phyloP scores from a whole-genome alignment of 2,797 vertebrate genomes.

The Phalanger gymnotis region DNA sequence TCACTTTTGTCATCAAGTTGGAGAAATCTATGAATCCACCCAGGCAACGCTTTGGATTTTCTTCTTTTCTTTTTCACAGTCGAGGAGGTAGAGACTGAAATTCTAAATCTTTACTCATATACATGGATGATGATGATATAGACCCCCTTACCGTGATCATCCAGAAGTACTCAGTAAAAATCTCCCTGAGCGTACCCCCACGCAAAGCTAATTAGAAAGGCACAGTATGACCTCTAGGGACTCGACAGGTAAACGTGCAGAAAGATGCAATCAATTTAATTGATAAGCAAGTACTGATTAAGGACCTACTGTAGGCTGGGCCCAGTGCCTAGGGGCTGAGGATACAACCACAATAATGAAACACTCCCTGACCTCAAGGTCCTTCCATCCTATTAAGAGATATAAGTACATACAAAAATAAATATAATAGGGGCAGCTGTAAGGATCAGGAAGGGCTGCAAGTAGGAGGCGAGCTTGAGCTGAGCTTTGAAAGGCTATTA shows the following conservation, averaged over 20 bases:
- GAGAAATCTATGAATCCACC: constrained; percentile 30
- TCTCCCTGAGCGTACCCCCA: background rate
- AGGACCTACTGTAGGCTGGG: background rate
- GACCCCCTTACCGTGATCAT: background rate
- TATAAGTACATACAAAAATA: background rate
- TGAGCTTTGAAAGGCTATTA: background rate
- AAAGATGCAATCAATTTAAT: constrained; percentile 25
- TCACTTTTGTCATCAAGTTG: constrained; percentile 21
- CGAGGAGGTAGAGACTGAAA: background rate
- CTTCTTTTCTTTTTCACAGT: constrained; percentile 4
- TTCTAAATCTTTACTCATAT: background rate
- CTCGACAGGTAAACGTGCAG: constrained; percentile 14
- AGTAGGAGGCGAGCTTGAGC: background rate
- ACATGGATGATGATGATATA: background rate
- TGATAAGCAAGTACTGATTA: background rate
- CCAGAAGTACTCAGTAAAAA: constrained; percentile 22
- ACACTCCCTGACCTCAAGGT: background rate
- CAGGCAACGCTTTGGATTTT: constrained; percentile 4
- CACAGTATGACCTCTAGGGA: constrained; percentile 1
- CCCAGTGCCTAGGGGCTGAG: too few species aligned
- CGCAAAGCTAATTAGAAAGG: background rate
- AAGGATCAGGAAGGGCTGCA: background rate
- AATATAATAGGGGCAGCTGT: background rate
- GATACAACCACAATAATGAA: background rate
- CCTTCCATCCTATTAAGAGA: background rate